Percentiles rank a stretch among this genome's conserved stretches.
Conservation (phyloP, 2,888 invertebrate genomes). For the Epistrophella euchroma region DNA sequence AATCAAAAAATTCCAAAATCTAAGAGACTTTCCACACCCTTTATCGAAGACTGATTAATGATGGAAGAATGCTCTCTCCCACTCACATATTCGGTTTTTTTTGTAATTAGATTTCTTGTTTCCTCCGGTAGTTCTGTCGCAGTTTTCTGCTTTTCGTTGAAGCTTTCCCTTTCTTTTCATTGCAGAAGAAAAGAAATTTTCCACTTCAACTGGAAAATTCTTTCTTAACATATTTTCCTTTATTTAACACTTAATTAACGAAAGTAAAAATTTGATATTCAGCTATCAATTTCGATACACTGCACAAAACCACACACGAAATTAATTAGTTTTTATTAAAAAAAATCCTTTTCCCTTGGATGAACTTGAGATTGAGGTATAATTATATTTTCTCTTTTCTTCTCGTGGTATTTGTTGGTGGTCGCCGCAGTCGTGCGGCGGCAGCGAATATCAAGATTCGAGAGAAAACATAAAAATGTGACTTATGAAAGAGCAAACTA, state of each 20-base stretch:
- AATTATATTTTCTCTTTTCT: slow-evolving; percentile 62
- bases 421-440: slow-evolving; percentile 5
- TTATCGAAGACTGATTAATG: slow-evolving; percentile 9
- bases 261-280: background rate
- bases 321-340: slow-evolving; percentile 39
- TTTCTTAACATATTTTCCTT: slow-evolving; percentile 30
- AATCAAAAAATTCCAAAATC: background rate
- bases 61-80: slow-evolving; percentile 23
- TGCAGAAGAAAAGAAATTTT: slow-evolving; percentile 53
- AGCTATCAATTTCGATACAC: slow-evolving; percentile 70
- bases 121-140: slow-evolving; percentile 46
- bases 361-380: slow-evolving; percentile 39
- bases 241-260: slow-evolving; percentile 19
- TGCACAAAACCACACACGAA: slow-evolving; percentile 66
- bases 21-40: slow-evolving; percentile 73
- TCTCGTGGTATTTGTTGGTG: slow-evolving; percentile 26
- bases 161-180: slow-evolving; percentile 45
- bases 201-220: slow-evolving; percentile 41
- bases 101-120: slow-evolving; percentile 28
- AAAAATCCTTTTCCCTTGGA: slow-evolving; percentile 1
- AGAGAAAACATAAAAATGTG: slow-evolving; percentile 36
- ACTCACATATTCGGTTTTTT: slow-evolving; percentile 25
- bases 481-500: slow-evolving; percentile 59
- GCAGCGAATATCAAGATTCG: slow-evolving; percentile 46
- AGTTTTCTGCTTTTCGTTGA: slow-evolving; percentile 3